Evolutionary conservation across 2,888 invertebrate genomes (phyloP), one percentile per base, ranked within the genome.

Genomic region (Tubulanus polymorphus): DNA sequence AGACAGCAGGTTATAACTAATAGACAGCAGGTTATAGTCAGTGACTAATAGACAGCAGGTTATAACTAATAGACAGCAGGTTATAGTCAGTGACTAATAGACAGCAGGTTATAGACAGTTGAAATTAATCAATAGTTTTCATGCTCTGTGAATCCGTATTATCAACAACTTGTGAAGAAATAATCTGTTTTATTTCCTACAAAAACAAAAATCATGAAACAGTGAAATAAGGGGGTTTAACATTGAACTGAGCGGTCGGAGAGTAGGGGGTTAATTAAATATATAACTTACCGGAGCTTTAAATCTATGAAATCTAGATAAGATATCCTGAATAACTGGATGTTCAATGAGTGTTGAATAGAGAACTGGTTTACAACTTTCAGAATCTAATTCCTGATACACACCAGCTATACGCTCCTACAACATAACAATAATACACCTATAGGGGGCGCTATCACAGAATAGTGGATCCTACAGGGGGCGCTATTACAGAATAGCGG

Each of bases 271-370:
- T 32, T n/a, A 41, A 25, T 41, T 60, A 59, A 32, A 62, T 37
- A 48, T 62, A 56, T 59, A n/a, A 67, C 72, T 63, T 59, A 76
- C 76, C 63, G 72, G 61, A 25, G 69, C 63, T 65, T 71, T 73
- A 63, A 66, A 77, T 20, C 69, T 66, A 30, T 67, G 69, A 56
- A 68, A 69, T 27, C 65, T 71, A 27, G 68, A 55, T 30, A 76
- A 61, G 23, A 75, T 63, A 60, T 78, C 76, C 55, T 75, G 74
- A 28, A 78, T 72, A 23, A 74, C 62, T 23, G 76, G 75, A 62
- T 78, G 78, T 59, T 76, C 75, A 26, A 74, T 62, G 12, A 78
- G 68, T 20, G 70, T 60, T 46, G 63, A 67, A 60, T 70, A 74
- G 10, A 62, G 69, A 8, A 74, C 61, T 5, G 73, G 66, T 12